Evolutionary conservation across 1,140 invertebrate species (phyloP).

Genomic region (Penaeus chinensis): DNA sequence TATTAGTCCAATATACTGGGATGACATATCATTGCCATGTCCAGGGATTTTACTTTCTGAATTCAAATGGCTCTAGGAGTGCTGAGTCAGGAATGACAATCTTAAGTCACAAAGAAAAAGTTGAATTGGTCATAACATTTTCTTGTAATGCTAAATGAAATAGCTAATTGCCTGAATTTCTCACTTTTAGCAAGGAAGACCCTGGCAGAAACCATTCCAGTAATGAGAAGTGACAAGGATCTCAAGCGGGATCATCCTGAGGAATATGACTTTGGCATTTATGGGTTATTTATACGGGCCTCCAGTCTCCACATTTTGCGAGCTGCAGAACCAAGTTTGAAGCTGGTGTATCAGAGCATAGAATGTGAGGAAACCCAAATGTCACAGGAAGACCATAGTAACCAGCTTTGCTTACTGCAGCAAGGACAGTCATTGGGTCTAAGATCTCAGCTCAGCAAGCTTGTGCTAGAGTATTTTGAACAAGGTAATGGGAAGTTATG

Average conservation of each 20-base stretch:
- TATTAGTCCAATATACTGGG: too few species aligned
- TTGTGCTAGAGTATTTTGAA: constrained; percentile 44
- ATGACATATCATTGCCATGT: too few species aligned
- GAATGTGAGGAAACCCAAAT: constrained; percentile 2
- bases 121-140: too few species aligned
- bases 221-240: constrained; percentile 38
- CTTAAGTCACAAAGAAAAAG: too few species aligned
- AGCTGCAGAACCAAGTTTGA: constrained; percentile 41
- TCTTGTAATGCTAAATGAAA: too few species aligned
- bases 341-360: constrained; percentile 32
- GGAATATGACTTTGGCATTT: constrained; percentile 39
- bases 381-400: neutral
- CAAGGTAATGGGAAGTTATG: constrained; percentile 1
- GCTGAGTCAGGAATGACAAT: too few species aligned
- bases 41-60: too few species aligned
- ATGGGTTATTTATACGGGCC: constrained; percentile 44
- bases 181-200: constrained; percentile 28
- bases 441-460: constrained; percentile 39
- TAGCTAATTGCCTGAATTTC: neutral
- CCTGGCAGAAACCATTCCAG: constrained; percentile 36
- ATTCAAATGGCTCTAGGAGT: too few species aligned
- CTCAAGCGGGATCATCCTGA: constrained; percentile 38
- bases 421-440: constrained; percentile 41
- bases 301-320: constrained; percentile 42
- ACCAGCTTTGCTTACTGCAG: constrained; percentile 18